Base-by-base conservation (phyloP, 1,140 invertebrate species). In the Drosophila mojavensis region DNA sequence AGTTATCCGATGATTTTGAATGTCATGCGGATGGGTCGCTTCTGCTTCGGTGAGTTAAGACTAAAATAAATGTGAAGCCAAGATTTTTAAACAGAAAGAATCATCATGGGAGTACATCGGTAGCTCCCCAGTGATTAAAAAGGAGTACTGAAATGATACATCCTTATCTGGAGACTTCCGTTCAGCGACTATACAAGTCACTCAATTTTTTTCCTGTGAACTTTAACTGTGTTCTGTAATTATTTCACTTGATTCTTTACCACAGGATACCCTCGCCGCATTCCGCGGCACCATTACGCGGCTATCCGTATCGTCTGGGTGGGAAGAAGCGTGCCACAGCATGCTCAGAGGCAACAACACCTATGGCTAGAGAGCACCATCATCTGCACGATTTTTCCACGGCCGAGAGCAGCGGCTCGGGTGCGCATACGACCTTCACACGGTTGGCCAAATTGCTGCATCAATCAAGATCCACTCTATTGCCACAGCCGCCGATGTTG, bases 381-480 rank as follows among this genome's bases (percentile, higher is more conserved):
- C 75, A 78, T 13, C 78, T 86, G n/a, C 82, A 82, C 45, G 83
- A 81, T 39, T 66, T 86, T 41, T 65, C 79, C 15, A 60, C 79
- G 51, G 79, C 65, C 24, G 83, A 84, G 51, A 53, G 62, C 5
- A 51, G 54, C 13, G 53, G 48, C 39, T 61, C 74, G 2, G 62
- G 72, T 24, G 72, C 73, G 86, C 93, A 79, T 85, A 94, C 94
- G 13, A 93, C 95, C 6, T 94, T 96, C 20, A 95, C 95, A 59
- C 94, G 95, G 39, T 93, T 97, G 28, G 94, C 96, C 6, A 94
- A 95, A 71, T 93, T 96, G 33, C 93, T 97, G 51, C 95, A 96
- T 79, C 95, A 96, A 93, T 75, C 93, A 92, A 71, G 83, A 92
- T 33, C 92, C 89, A 78, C 94, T 92, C 59, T 93, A 90, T 79